Conservation (phyloP, 2,113 vertebrate genomes). For the Phrynosoma platyrhinos region DNA sequence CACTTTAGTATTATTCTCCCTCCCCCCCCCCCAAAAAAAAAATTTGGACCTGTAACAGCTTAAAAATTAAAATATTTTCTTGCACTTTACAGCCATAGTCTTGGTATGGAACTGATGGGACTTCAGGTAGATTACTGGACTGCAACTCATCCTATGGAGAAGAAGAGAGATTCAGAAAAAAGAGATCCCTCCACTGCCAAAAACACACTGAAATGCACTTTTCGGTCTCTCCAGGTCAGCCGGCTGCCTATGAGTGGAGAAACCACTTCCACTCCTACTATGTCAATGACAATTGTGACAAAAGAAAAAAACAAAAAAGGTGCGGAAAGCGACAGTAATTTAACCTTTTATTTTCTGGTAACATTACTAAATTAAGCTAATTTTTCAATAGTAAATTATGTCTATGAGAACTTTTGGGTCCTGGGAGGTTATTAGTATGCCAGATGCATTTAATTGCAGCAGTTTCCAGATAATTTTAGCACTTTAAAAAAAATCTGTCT, state of each 20-base stretch:
- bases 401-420: background rate
- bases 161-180: slow-evolving; percentile 92
- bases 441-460: background rate
- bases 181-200: slow-evolving; percentile 90
- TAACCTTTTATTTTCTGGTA: background rate
- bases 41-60: background rate
- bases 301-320: slow-evolving; percentile 99
- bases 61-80: background rate
- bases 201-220: slow-evolving; percentile 98
- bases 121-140: slow-evolving; percentile 99
- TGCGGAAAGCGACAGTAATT: slow-evolving; percentile 56
- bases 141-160: slow-evolving; percentile 81
- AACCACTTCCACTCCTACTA: slow-evolving; percentile 82
- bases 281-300: slow-evolving; percentile 97
- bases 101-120: slow-evolving; percentile 91
- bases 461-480: background rate
- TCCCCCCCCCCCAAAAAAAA: too few species aligned
- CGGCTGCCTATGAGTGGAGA: slow-evolving; percentile 88
- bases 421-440: background rate
- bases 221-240: slow-evolving; percentile 99
- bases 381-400: background rate
- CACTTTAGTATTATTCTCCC: background rate
- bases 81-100: slow-evolving; percentile 73
- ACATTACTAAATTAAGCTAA: background rate
- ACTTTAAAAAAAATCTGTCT: background rate